These are phyloP conservation scores for Silurus asotus DNA, from an alignment of 2,113 vertebrate species.

Conservation along the genomic window DNA sequence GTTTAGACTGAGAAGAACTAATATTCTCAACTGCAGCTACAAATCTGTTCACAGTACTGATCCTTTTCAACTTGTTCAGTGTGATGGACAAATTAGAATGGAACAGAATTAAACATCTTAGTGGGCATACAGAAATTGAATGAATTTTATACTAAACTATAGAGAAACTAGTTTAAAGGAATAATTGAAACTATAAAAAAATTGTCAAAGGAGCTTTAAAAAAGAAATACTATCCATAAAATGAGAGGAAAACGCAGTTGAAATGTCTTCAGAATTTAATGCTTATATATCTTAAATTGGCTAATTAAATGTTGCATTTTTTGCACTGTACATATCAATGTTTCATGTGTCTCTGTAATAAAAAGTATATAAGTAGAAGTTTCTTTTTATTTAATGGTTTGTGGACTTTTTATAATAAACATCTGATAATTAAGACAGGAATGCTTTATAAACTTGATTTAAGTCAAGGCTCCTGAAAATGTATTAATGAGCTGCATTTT, in stretches of 20 bases:
- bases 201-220: neutral
- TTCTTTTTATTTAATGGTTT: constrained; percentile 1
- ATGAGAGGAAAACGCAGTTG: neutral
- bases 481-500: constrained; percentile 17
- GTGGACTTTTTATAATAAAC: neutral
- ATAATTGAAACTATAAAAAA: neutral
- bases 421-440: neutral
- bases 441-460: constrained; percentile 7
- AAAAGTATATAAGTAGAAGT: neutral
- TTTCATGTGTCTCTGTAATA: neutral
- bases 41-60: neutral
- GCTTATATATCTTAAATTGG: neutral
- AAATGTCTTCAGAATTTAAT: neutral
- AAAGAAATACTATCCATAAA: neutral
- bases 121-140: neutral
- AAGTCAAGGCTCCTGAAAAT: neutral
- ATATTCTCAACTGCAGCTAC: neutral
- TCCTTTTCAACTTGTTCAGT: neutral
- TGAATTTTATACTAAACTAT: neutral
- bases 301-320: constrained; percentile 8
- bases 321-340: neutral
- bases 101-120: neutral
- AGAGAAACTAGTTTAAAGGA: neutral
- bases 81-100: neutral
- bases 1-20: too few species aligned